These are phyloP conservation scores for Fregata magnificens DNA, from an alignment of 2,113 vertebrate genomes.

Conservation along the genomic window DNA sequence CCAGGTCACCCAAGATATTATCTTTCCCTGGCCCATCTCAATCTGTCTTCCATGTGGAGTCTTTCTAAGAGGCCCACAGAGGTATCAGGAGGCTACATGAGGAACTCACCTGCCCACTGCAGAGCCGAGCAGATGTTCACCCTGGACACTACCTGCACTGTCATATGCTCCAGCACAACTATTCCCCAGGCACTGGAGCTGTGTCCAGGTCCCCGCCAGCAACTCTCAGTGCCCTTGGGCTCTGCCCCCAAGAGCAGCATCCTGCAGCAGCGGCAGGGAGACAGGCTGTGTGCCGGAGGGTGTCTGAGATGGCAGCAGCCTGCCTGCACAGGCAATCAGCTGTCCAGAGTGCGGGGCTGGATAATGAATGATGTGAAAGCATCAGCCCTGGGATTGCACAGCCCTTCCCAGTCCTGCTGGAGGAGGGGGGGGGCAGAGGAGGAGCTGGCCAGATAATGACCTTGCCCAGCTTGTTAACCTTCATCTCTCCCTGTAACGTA, in stretches of 20 bases:
- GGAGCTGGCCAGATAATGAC: not conserved
- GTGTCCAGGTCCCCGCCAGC: not conserved
- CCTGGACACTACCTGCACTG: not conserved
- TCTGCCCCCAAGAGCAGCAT: not conserved
- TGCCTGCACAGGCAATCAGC: rapidly evolving
- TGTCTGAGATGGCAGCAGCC: not conserved
- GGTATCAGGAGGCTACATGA: not conserved
- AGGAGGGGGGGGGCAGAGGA: not conserved
- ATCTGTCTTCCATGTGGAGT: not conserved
- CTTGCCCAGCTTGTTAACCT: constrained; percentile 13
- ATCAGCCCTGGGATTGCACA: not conserved
- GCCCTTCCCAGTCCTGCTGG: not conserved
- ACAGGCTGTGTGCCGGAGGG: not conserved
- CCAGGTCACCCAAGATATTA: not conserved
- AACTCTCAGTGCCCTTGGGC: not conserved
- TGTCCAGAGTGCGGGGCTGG: not conserved
- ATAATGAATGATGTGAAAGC: not conserved
- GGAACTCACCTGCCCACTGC: not conserved
- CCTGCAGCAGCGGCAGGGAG: not conserved
- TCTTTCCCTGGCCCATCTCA: not conserved
- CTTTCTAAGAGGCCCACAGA: not conserved
- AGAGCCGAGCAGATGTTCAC: not conserved
- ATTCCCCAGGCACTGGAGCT: not conserved
- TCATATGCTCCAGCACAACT: not conserved
- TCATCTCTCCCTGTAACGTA: not conserved